These are phyloP conservation scores for Trachops cirrhosus DNA, from an alignment of 2,797 vertebrate genomes.

Conservation along the genomic window DNA sequence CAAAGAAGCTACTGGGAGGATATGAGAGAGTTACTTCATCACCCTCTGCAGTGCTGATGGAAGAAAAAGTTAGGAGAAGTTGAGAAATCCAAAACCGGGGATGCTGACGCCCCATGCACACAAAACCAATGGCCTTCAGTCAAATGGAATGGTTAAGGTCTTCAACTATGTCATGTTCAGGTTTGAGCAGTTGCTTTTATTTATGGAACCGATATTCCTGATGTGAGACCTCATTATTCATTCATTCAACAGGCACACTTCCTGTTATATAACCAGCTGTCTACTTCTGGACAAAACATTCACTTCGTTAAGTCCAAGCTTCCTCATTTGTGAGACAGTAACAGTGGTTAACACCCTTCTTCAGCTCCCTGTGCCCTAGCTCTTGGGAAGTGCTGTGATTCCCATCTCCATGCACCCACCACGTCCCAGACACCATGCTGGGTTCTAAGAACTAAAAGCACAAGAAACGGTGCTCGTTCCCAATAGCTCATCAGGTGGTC, in stretches of 20 bases:
- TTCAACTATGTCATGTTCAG: background rate
- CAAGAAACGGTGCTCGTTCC: background rate
- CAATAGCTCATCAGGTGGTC: background rate
- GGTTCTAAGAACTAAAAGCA: conserved; percentile 11
- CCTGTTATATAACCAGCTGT: background rate
- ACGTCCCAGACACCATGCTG: background rate
- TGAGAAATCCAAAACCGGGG: background rate
- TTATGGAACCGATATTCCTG: background rate
- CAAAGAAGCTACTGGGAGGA: background rate
- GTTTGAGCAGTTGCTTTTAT: background rate
- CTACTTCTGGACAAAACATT: background rate
- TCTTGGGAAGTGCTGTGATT: background rate
- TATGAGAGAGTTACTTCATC: background rate
- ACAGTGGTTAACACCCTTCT: background rate
- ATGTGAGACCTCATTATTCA: background rate
- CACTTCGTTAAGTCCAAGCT: background rate
- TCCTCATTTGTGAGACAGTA: background rate
- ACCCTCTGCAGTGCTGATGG: background rate
- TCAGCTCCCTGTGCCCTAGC: background rate
- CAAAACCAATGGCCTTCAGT: background rate
- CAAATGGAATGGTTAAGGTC: background rate
- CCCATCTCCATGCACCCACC: background rate
- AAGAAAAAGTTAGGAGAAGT: background rate
- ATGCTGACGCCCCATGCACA: background rate
- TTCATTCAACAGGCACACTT: background rate